A percentile compares a stretch with the other conserved stretches of the same genome.
Conservation (phyloP, 2,797 vertebrate species). For the Acanthurus lineatus region DNA sequence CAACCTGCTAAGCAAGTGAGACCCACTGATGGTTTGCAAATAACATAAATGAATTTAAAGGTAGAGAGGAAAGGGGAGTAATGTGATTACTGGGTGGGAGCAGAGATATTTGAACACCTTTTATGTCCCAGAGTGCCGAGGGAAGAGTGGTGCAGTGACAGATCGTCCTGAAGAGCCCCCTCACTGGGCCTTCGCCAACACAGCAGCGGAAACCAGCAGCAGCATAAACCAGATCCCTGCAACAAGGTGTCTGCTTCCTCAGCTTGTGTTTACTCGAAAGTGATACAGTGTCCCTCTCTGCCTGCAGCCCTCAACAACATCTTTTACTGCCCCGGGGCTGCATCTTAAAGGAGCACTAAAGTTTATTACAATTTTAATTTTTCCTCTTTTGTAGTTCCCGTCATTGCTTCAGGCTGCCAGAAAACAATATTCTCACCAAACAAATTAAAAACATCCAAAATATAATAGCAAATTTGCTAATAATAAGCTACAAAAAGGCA, state of each 20-base stretch:
- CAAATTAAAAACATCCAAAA: neutral
- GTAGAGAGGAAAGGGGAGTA: neutral
- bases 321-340: neutral
- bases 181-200: constrained; percentile 47
- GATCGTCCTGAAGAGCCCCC: constrained; percentile 29
- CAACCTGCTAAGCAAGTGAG: neutral
- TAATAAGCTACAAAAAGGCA: neutral
- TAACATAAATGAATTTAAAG: neutral
- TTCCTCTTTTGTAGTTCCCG: neutral
- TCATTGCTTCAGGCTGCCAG: neutral
- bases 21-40: neutral
- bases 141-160: constrained; percentile 42
- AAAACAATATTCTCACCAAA: neutral
- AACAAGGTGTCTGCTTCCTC: constrained; percentile 31
- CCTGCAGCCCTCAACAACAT: neutral
- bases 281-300: neutral
- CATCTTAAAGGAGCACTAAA: neutral
- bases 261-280: constrained; percentile 20
- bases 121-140: constrained; percentile 15
- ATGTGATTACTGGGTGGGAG: neutral
- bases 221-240: constrained; percentile 48
- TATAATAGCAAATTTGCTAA: neutral
- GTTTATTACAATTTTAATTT: neutral
- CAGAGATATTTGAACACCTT: constrained; percentile 9
- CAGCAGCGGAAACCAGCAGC: constrained; percentile 52